Base-by-base conservation (phyloP, 2,113 vertebrate genomes). In the Notechis scutatus region DNA sequence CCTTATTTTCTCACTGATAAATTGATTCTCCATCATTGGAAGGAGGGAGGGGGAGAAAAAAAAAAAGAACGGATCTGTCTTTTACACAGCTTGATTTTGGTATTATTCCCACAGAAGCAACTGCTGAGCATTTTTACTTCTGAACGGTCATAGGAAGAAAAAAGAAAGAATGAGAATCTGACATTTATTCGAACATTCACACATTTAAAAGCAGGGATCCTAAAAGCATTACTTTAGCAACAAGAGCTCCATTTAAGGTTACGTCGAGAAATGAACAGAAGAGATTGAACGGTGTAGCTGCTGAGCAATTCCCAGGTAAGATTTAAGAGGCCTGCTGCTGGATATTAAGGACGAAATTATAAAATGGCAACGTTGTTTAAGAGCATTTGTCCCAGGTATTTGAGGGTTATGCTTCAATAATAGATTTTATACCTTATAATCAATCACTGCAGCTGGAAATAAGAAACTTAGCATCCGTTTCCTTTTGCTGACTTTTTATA, bases 51-150 rank as follows among this genome's bases (percentile, higher is more conserved):
- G 61, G 26, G 24, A 1, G 4, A 69, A 56, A 34, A 34, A 21
- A 59, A 34, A 11, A 59, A 74, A 29, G 47, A 92, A 29, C 45
- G 59, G 14, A 29, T 55, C 86, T n/a, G 34, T 88, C 86, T 5
- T 52, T 90, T 95, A 89, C 93, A 74, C 85, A 91, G 91, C 59
- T 93, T 91, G 54, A 92, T 96, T 96, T 95, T 93, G 92, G 95
- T 29, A 88, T 74, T 39, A 88, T 96, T 15, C 94, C 95, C 93
- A 94, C 94, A 94, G 94, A 94, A 94, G 94, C 92, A 92, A 92
- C 92, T 15, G 93, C 96, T 96, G 94, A 96, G 95, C 95, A 94
- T 91, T 95, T 96, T 95, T 96, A 96, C 92, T 95, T 96, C 91
- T 94, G 91, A 81, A 94, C 90, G 91, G 87, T 94, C 95, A 96